Conservation (phyloP, 2,797 vertebrate genomes). For the Perdix hodgsoniae region DNA sequence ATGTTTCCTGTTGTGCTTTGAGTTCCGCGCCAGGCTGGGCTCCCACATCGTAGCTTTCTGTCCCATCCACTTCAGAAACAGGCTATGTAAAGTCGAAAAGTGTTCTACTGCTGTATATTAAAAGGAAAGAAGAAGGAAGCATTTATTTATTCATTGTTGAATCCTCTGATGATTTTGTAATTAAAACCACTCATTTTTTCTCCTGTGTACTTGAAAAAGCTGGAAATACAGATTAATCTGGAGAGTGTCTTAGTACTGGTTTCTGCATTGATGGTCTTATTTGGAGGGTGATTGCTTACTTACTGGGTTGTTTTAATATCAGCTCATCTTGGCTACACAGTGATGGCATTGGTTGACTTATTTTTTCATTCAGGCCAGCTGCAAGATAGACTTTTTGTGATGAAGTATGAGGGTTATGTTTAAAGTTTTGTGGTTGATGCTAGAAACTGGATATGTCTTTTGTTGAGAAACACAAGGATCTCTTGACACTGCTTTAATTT, state of each 20-base stretch:
- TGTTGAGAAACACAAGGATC: rapidly evolving
- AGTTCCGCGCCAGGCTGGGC: rapidly evolving
- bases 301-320: rapidly evolving
- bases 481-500: neutral
- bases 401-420: rapidly evolving
- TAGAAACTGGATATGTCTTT: neutral
- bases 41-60: rapidly evolving
- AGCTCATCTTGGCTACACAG: rapidly evolving
- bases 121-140: rapidly evolving
- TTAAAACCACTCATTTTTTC: neutral
- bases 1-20: neutral
- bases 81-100: rapidly evolving
- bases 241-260: rapidly evolving
- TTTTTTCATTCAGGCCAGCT: neutral
- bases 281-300: neutral
- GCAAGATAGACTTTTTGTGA: neutral
- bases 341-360: neutral
- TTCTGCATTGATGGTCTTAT: neutral
- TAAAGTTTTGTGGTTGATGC: neutral
- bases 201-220: neutral
- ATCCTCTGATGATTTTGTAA: rapidly evolving
- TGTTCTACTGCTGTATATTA: rapidly evolving
- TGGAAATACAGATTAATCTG: rapidly evolving
- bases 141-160: rapidly evolving
- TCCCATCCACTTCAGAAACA: rapidly evolving